Conservation (phyloP, 53 echinoderm and acorn worm genomes). For the Pentamera pediparva region DNA sequence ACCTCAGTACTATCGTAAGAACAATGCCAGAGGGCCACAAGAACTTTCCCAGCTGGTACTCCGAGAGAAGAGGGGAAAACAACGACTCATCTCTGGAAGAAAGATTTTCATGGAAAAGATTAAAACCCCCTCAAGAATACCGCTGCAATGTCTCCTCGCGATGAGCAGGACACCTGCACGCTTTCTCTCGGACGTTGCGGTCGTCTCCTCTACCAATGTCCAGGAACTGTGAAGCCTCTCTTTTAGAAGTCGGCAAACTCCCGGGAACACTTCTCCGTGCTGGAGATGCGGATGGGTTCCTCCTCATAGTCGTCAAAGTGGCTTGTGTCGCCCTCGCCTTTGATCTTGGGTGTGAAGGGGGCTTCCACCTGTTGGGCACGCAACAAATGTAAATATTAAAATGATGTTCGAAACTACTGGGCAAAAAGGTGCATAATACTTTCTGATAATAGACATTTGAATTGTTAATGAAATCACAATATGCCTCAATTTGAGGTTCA, state of each 20-base stretch:
- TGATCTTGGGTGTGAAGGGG: conserved; percentile 88
- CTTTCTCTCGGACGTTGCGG: too few relatives aligned
- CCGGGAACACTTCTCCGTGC: conserved; percentile 89
- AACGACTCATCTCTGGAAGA: too few relatives aligned
- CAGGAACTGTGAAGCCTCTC: background rate
- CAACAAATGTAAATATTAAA: background rate
- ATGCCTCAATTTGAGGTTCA: background rate
- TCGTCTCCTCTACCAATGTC: conserved; percentile 6
- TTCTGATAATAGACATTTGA: background rate
- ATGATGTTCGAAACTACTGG: background rate
- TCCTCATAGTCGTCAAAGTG: conserved; percentile 99
- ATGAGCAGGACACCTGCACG: too few relatives aligned
- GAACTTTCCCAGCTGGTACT: too few relatives aligned
- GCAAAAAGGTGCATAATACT: background rate
- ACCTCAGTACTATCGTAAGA: too few relatives aligned
- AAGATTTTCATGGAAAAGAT: background rate
- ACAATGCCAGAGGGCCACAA: too few relatives aligned
- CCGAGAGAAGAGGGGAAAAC: too few relatives aligned
- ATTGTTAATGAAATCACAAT: background rate
- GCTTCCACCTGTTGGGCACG: conserved; percentile 77
- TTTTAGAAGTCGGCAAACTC: conserved; percentile 98
- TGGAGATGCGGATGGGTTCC: conserved; percentile 84
- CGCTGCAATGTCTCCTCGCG: too few relatives aligned
- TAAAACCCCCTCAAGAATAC: too few relatives aligned
- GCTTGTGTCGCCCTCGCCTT: conserved; percentile 83